A percentile compares a stretch with the other conserved stretches of the same genome.
Evolutionary conservation across 2,797 vertebrate species (phyloP).

Genomic region (Nannoperca australis): DNA sequence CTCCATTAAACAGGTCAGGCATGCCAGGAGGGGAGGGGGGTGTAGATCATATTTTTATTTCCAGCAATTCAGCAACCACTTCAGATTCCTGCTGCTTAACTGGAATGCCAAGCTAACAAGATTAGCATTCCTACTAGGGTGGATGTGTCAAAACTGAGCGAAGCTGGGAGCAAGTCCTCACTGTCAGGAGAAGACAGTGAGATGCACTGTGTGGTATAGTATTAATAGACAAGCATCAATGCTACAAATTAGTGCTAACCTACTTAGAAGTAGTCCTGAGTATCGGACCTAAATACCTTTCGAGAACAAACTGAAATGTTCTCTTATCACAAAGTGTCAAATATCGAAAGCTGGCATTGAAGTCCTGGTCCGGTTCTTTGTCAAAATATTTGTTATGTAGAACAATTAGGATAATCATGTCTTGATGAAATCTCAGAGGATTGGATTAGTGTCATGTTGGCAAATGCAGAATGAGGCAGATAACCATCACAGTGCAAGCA

Average conservation of each 20-base stretch:
- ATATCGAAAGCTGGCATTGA: no score
- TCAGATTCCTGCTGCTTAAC: slow-evolving; percentile 48
- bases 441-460: slow-evolving; percentile 8
- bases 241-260: not conserved
- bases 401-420: not conserved
- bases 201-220: not conserved
- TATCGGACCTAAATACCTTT: not conserved
- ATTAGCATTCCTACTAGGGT: slow-evolving; percentile 52
- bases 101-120: slow-evolving; percentile 61
- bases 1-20: slow-evolving; percentile 17
- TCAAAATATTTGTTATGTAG: no score
- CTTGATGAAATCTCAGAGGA: not conserved
- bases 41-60: slow-evolving; percentile 50
- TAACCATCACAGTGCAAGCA: slow-evolving; percentile 25
- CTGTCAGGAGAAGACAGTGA: not conserved
- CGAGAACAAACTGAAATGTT: not conserved
- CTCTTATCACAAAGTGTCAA: not conserved
- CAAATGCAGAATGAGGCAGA: slow-evolving; percentile 12
- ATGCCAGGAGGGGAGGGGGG: not conserved
- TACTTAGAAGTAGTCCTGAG: no score
- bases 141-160: slow-evolving; percentile 22
- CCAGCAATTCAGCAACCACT: slow-evolving; percentile 46
- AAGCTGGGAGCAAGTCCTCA: not conserved
- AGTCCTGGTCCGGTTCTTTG: not conserved
- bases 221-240: not conserved